Evolutionary conservation across 2,888 invertebrate genomes (phyloP).

Genomic region (Galerucella calmariensis): DNA sequence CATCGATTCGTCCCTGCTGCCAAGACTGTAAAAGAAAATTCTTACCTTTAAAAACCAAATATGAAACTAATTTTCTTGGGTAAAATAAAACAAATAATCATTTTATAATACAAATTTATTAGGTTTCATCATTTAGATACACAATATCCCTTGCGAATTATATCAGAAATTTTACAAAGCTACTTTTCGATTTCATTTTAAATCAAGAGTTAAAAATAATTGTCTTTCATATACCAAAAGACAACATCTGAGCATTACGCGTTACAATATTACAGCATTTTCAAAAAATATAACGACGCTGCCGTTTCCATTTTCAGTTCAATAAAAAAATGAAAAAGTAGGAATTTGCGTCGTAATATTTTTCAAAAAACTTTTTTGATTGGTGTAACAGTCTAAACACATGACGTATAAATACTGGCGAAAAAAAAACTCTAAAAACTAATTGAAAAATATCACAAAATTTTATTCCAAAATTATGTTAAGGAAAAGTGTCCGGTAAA

Average conservation of each 20-base stretch:
- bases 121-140: slow-evolving; percentile 72
- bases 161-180: slow-evolving; percentile 76
- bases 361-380: slow-evolving; percentile 50
- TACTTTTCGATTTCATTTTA: slow-evolving; percentile 64
- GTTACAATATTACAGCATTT: slow-evolving; percentile 60
- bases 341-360: slow-evolving; percentile 24
- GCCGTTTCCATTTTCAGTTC: not conserved
- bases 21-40: too few species aligned
- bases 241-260: slow-evolving; percentile 62
- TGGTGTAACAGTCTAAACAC: slow-evolving; percentile 55
- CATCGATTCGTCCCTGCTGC: too few species aligned
- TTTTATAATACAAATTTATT: slow-evolving; percentile 77
- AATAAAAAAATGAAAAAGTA: slow-evolving; percentile 1
- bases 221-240: slow-evolving; percentile 52
- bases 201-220: slow-evolving; percentile 55
- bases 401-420: slow-evolving; percentile 51
- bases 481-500: slow-evolving; percentile 51
- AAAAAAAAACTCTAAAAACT: slow-evolving; percentile 48
- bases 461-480: slow-evolving; percentile 44
- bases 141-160: slow-evolving; percentile 77
- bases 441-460: slow-evolving; percentile 58
- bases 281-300: slow-evolving; percentile 45
- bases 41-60: too few species aligned
- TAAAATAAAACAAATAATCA: slow-evolving; percentile 32
- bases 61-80: not conserved